These are phyloP conservation scores for Okamejei kenojei DNA, from an alignment of 2,797 vertebrate species.

Conservation along the genomic window DNA sequence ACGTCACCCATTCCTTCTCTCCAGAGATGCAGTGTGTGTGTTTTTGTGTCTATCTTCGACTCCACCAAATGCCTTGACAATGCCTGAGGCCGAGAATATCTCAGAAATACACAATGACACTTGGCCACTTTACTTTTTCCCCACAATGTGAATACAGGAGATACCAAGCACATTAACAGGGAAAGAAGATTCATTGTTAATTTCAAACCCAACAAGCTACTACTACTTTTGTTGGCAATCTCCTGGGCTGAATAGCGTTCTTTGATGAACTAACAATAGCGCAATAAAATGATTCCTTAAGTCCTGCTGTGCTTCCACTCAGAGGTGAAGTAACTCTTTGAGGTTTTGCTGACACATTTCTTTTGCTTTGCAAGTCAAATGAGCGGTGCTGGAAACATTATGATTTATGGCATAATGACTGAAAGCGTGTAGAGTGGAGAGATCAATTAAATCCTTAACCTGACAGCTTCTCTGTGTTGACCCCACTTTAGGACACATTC, in stretches of 20 bases:
- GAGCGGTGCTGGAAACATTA: neutral
- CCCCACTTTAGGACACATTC: neutral
- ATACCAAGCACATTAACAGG: neutral
- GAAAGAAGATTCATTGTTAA: neutral
- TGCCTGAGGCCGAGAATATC: neutral
- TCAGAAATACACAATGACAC: neutral
- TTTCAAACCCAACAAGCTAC: neutral
- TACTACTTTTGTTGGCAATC: neutral
- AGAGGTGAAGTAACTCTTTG: slow-evolving; percentile 5
- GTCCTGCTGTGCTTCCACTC: neutral
- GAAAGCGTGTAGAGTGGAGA: neutral
- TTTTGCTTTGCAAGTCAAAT: slow-evolving; percentile 28
- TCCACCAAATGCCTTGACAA: neutral
- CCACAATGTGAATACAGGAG: neutral
- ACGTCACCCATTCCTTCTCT: too few relatives aligned
- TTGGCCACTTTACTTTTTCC: neutral
- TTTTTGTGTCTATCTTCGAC: too few relatives aligned
- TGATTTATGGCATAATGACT: slow-evolving; percentile 27
- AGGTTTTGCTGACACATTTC: slow-evolving; percentile 2
- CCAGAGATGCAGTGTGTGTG: too few relatives aligned
- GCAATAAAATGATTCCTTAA: neutral
- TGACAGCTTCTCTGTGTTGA: neutral
- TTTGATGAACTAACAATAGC: neutral
- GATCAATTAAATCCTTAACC: slow-evolving; percentile 29
- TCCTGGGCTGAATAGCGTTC: neutral